These are phyloP conservation scores for Phylloscopus whistleri DNA, from an alignment of 2,113 vertebrate species.

Conservation along the genomic window DNA sequence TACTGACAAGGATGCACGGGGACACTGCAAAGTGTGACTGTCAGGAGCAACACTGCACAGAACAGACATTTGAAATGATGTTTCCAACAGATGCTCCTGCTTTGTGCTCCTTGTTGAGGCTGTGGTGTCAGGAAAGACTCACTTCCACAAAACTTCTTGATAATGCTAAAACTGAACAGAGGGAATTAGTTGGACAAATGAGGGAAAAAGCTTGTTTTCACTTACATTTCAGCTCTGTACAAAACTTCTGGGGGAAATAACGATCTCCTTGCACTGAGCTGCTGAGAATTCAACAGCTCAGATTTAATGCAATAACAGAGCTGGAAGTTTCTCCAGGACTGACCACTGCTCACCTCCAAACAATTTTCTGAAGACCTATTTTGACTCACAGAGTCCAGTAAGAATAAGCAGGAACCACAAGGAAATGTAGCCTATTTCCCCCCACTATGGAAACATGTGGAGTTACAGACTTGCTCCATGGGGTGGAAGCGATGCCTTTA, in stretches of 20 bases:
- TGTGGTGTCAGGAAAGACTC: not conserved
- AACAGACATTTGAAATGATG: not conserved
- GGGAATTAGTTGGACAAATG: not conserved
- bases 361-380: not conserved
- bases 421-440: not conserved
- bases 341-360: not conserved
- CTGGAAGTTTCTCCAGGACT: not conserved
- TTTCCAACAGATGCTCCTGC: not conserved
- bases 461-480: not conserved
- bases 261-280: not conserved
- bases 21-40: not conserved
- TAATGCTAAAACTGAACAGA: not conserved
- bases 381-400: not conserved
- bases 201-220: not conserved
- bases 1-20: not conserved
- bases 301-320: not conserved
- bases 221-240: not conserved
- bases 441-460: not conserved
- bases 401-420: not conserved
- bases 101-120: not conserved
- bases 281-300: not conserved
- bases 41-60: not conserved
- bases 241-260: not conserved
- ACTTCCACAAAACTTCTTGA: not conserved
- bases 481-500: not conserved